Percentiles rank a stretch among this genome's conserved stretches.
Evolutionary conservation across 1,140 invertebrate species (phyloP).

Genomic region (Atta texana): DNA sequence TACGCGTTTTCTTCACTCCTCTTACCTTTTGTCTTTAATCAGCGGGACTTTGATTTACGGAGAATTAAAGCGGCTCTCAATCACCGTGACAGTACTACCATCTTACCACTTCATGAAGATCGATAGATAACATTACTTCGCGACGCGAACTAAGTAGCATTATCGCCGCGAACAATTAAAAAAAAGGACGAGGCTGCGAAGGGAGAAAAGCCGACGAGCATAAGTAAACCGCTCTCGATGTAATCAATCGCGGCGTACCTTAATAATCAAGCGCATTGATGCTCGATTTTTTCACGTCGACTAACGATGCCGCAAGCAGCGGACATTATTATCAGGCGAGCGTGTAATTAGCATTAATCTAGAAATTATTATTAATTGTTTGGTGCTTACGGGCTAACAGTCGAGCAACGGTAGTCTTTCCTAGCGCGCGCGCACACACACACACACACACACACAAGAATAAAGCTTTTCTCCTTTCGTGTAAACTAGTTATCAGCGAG

Average conservation of each 20-base stretch:
- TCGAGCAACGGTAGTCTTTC: slow-evolving; percentile 12
- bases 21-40: slow-evolving; percentile 63
- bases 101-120: slow-evolving; percentile 65
- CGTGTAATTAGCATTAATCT: slow-evolving; percentile 61
- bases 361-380: slow-evolving; percentile 55
- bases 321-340: slow-evolving; percentile 48
- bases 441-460: background rate
- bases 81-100: slow-evolving; percentile 52
- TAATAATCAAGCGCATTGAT: slow-evolving; percentile 56
- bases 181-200: slow-evolving; percentile 13
- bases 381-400: slow-evolving; percentile 10
- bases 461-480: slow-evolving; percentile 61
- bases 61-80: slow-evolving; percentile 65
- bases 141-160: slow-evolving; percentile 56
- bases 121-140: slow-evolving; percentile 32
- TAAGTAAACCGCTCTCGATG: slow-evolving; percentile 38
- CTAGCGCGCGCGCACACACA: background rate
- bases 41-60: slow-evolving; percentile 61
- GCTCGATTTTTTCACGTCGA: slow-evolving; percentile 42
- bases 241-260: slow-evolving; percentile 46
- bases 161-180: slow-evolving; percentile 55
- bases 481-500: slow-evolving; percentile 70
- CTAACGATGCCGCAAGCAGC: slow-evolving; percentile 31
- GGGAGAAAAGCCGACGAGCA: background rate
- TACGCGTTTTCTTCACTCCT: slow-evolving; percentile 14